Evolutionary conservation across 2,888 invertebrate genomes (phyloP).

Genomic region (Papilio elwesi): DNA sequence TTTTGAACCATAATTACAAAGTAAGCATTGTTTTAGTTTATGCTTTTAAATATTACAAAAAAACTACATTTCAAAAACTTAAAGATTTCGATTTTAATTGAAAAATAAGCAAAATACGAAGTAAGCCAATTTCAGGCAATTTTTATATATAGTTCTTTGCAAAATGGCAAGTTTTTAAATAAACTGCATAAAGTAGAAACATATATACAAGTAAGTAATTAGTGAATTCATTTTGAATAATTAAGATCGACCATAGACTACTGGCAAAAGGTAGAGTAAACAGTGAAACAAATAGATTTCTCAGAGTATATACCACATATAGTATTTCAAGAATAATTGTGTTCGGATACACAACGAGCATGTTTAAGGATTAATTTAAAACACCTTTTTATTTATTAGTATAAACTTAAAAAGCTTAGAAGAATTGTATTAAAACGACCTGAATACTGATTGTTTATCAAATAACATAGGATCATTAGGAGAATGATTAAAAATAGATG

Average conservation of each 20-base stretch:
- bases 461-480: neutral
- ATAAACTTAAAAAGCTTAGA: neutral
- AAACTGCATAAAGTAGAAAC: neutral
- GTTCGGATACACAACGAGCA: conserved; percentile 32
- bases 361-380: neutral
- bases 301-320: conserved; percentile 19
- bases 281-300: conserved; percentile 35
- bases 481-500: neutral
- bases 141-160: neutral
- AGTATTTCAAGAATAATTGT: conserved; percentile 25
- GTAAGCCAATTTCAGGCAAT: neutral
- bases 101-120: neutral
- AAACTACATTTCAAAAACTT: neutral
- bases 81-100: neutral
- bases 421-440: neutral
- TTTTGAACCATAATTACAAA: conserved; percentile 30
- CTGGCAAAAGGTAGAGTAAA: conserved; percentile 18
- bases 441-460: neutral
- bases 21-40: too few relatives aligned
- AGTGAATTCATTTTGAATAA: conserved; percentile 37
- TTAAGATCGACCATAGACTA: conserved; percentile 43
- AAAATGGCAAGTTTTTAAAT: neutral
- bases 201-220: neutral
- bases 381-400: neutral
- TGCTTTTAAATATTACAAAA: too few relatives aligned